phyloP scores from a whole-genome alignment of 2,888 invertebrate genomes.

The Pyrocoelia pectoralis region DNA sequence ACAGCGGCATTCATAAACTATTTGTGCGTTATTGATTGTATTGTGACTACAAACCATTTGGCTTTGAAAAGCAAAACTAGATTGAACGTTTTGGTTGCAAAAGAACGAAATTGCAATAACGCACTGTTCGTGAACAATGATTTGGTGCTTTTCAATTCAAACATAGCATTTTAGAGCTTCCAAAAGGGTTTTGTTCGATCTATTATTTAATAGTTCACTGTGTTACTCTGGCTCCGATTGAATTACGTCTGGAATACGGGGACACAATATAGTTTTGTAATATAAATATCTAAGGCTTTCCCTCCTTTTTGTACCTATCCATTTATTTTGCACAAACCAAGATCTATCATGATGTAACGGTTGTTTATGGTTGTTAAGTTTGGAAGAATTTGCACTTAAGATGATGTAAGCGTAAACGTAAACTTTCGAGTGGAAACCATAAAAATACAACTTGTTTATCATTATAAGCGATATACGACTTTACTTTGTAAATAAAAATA shows the following conservation, averaged over 20 bases:
- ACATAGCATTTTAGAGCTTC: constrained; percentile 18
- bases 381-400: no score
- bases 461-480: no score
- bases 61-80: constrained; percentile 11
- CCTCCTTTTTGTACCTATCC: no score
- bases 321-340: no score
- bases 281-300: no score
- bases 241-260: no score
- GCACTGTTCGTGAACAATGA: constrained; percentile 17
- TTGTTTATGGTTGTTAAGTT: no score
- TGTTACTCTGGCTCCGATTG: constrained; percentile 16
- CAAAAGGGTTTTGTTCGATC: constrained; percentile 11
- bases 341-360: no score
- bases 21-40: constrained; percentile 28
- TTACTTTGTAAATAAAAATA: constrained; percentile 4
- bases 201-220: background rate
- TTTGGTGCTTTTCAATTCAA: constrained; percentile 22
- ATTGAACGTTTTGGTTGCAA: constrained; percentile 4
- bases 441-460: no score
- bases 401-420: no score
- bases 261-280: no score
- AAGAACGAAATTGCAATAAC: constrained; percentile 20
- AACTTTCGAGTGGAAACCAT: no score
- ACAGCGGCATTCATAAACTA: constrained; percentile 20
- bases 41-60: constrained; percentile 27